Conservation (phyloP, 2,888 invertebrate species). For the Drosophila nr. perissopoda region DNA sequence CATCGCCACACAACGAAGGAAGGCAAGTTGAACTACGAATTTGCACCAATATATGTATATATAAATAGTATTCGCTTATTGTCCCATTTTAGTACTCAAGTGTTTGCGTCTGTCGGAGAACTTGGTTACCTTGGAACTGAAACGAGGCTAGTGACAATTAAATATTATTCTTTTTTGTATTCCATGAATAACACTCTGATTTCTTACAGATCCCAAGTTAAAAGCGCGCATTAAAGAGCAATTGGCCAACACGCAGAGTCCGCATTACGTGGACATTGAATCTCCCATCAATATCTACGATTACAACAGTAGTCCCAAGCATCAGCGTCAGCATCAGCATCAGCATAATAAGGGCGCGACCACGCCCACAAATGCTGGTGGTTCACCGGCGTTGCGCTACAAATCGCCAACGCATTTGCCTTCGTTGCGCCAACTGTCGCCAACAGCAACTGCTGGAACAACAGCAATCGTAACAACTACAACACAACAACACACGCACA, state of each 20-base stretch:
- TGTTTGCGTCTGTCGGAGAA: slow-evolving; percentile 96
- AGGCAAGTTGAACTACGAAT: slow-evolving; percentile 86
- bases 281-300: slow-evolving; percentile 85
- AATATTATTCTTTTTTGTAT: neutral
- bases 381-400: slow-evolving; percentile 70
- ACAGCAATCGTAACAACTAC: slow-evolving; percentile 39
- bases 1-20: slow-evolving; percentile 96
- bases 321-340: slow-evolving; percentile 50
- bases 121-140: slow-evolving; percentile 95
- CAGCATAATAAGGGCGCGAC: slow-evolving; percentile 53
- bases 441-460: slow-evolving; percentile 41
- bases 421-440: slow-evolving; percentile 71
- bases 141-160: slow-evolving; percentile 90
- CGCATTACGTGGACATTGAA: slow-evolving; percentile 86
- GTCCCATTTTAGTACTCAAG: slow-evolving; percentile 86
- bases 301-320: slow-evolving; percentile 70
- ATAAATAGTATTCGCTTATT: slow-evolving; percentile 13
- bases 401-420: slow-evolving; percentile 82
- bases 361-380: slow-evolving; percentile 60
- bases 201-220: slow-evolving; percentile 91
- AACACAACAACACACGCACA: slow-evolving; percentile 69
- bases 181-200: neutral
- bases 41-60: neutral
- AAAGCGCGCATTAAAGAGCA: slow-evolving; percentile 92
- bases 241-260: slow-evolving; percentile 87